Percentiles rank a stretch among this genome's conserved stretches.
Conservation (phyloP, 2,888 invertebrate genomes). For the Sesia apiformis region DNA sequence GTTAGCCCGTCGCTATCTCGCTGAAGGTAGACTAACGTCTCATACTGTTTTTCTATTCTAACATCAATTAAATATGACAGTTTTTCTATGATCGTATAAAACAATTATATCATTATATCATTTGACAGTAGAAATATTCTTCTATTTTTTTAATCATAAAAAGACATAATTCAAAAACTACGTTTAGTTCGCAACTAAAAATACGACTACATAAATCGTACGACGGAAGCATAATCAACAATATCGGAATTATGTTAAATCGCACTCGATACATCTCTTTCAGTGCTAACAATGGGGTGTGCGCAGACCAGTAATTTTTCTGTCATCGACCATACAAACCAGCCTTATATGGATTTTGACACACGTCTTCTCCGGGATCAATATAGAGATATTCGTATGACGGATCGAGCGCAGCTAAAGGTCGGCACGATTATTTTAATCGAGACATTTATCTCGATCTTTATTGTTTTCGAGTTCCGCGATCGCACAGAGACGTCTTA, state of each 20-base stretch:
- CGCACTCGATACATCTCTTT: constrained; percentile 37
- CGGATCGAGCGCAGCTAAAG: constrained; percentile 42
- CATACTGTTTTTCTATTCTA: too few species aligned
- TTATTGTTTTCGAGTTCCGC: constrained; percentile 56
- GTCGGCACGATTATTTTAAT: constrained; percentile 62
- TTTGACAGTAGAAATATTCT: too few species aligned
- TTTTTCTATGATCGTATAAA: too few species aligned
- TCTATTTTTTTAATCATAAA: too few species aligned
- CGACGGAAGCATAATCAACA: neutral
- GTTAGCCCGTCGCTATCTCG: too few species aligned
- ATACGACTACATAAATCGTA: neutral
- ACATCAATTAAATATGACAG: too few species aligned
- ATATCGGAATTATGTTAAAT: constrained; percentile 10
- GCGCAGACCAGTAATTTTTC: constrained; percentile 37
- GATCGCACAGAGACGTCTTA: constrained; percentile 42
- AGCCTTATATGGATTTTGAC: constrained; percentile 44
- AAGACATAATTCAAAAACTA: too few species aligned
- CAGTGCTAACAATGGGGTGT: constrained; percentile 38
- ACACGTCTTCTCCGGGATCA: constrained; percentile 38
- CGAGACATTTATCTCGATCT: constrained; percentile 58
- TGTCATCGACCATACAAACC: constrained; percentile 35
- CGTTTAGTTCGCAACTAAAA: too few species aligned
- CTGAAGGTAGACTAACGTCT: too few species aligned
- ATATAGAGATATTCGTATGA: constrained; percentile 27
- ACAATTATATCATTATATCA: too few species aligned